Evolutionary conservation across 35 echinoderm and acorn worm species (phyloP), one percentile per base, ranked within the genome.

Genomic region (Hemicentrotus pulcherrimus): DNA sequence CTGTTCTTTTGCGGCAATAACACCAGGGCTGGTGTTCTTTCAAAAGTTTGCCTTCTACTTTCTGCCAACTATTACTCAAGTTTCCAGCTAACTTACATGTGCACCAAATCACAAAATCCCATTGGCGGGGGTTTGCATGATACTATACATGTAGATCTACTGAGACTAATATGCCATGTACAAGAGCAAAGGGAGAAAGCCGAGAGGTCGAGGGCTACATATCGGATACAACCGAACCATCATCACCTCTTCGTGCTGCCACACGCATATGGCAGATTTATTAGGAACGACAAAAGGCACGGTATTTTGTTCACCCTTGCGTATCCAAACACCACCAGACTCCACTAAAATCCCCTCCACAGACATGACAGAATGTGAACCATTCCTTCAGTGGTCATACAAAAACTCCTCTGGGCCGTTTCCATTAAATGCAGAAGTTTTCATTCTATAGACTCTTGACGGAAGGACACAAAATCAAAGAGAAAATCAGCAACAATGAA

Each of bases 211-310:
- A 41, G 88, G 88, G 88, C 46, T 15, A 33, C 88, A 41, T 33
- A 90, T 41, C 88, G 88, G 88, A 90, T 90, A 90, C 46, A 78
- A 47, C 88, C 32, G 12, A 90, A 24, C 88, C 5, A 18, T 90
- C 88, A 90, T 41, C 88, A 90, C 88, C 88, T 90, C 88, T 90
- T 33, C 88, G 88, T 90, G 88, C 88, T 47, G 46, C 88, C 32
- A 90, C 88, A 90, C 46, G 46, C 88, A 90, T 90, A 32, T 90
- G 88, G 88, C 88, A 90, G 88, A 90, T 90, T 90, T 90, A 90
- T 90, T 90, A 90, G 88, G 88, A 90, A 90, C 88, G 88, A 90
- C 88, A 90, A 90, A 78, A 90, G 88, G 88, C 31, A 90, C 46
- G 32, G 46, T 90, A 90, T 90, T 90, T 90, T 90, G 65, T 78